Evolutionary conservation across 2,797 vertebrate species (phyloP).

Genomic region (Sebastes ruberrimus): DNA sequence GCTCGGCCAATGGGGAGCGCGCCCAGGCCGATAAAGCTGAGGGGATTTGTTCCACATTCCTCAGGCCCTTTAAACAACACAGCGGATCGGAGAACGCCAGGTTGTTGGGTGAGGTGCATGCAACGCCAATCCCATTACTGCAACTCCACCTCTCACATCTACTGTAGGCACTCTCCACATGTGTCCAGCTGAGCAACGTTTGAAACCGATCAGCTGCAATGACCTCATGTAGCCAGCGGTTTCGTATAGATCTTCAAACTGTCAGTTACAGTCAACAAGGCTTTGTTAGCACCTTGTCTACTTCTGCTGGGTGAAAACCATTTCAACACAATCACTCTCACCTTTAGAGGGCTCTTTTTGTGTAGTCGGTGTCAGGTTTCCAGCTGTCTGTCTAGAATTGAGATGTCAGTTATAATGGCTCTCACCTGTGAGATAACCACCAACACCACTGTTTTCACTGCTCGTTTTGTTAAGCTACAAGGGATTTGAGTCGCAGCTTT

Average conservation of each 20-base stretch:
- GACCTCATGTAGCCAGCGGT: constrained; percentile 14
- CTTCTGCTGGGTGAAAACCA: constrained; percentile 22
- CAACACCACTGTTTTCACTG: constrained; percentile 66
- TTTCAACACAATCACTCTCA: constrained; percentile 59
- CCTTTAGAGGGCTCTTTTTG: constrained; percentile 28
- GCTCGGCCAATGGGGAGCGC: constrained; percentile 71
- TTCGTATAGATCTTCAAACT: constrained; percentile 23
- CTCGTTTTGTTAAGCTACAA: constrained; percentile 67
- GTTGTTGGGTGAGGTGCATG: constrained; percentile 63
- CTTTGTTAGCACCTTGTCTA: constrained; percentile 28
- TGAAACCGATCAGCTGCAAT: constrained; percentile 6
- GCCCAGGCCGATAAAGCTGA: constrained; percentile 78
- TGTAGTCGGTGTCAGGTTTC: constrained; percentile 58
- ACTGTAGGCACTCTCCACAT: not conserved
- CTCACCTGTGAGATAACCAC: constrained; percentile 76
- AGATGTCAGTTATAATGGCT: constrained; percentile 70
- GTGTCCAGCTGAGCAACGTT: constrained; percentile 11
- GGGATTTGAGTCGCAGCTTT: constrained; percentile 72
- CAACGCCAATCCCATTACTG: constrained; percentile 40
- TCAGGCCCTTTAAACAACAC: constrained; percentile 80
- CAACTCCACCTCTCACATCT: constrained; percentile 2
- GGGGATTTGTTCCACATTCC: constrained; percentile 87
- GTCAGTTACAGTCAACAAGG: constrained; percentile 17
- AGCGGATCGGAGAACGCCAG: constrained; percentile 67
- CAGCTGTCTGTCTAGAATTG: constrained; percentile 48